phyloP scores from a whole-genome alignment of 2,113 vertebrate genomes.

The Chaetorhynchus papuensis region DNA sequence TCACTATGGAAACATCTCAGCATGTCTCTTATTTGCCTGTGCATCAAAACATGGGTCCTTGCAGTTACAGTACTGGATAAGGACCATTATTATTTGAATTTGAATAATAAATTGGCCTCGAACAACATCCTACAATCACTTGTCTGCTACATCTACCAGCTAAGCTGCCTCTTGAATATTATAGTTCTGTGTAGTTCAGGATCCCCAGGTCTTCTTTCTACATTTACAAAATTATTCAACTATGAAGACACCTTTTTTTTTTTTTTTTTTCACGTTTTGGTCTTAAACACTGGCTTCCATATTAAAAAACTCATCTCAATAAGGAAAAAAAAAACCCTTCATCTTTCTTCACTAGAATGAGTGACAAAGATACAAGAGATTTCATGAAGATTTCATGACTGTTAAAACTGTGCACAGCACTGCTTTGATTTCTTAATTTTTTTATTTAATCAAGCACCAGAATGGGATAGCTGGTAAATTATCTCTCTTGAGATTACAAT shows the following conservation, averaged over 20 bases:
- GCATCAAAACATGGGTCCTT: background rate
- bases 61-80: background rate
- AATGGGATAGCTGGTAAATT: background rate
- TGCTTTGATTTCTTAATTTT: background rate
- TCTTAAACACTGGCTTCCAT: background rate
- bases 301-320: background rate
- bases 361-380: background rate
- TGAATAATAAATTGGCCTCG: background rate
- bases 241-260: background rate
- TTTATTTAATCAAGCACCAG: background rate
- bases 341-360: background rate
- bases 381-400: background rate
- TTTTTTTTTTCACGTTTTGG: background rate
- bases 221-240: background rate
- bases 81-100: background rate
- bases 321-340: background rate
- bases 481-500: background rate
- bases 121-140: background rate
- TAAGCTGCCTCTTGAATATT: background rate
- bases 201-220: background rate
- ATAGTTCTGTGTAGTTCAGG: background rate
- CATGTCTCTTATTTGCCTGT: background rate
- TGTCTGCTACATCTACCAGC: background rate
- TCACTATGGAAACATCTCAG: background rate
- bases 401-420: background rate